Base-by-base conservation (phyloP, 1,140 invertebrate genomes). In the Proctacanthus coquilletti region DNA sequence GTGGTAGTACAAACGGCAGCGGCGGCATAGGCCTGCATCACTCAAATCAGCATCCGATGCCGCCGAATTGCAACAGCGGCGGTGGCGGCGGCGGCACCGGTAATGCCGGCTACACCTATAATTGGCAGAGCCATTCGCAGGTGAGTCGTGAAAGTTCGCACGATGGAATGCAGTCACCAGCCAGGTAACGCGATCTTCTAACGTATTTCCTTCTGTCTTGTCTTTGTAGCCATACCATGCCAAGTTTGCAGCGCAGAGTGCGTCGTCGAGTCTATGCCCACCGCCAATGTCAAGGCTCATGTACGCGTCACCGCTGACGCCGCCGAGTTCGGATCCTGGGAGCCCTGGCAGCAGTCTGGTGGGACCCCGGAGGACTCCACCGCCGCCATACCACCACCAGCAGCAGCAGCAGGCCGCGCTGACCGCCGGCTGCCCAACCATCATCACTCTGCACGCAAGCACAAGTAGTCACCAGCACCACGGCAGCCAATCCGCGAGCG, bases 281-380 rank as follows among this genome's bases (percentile, higher is more conserved):
- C 38, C 5, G 43, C 47, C 18, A 39, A 25, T 40, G 30, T 36
- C 49, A 39, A 63, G 73, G 44, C 64, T 79, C 31, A 77, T 80
- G 67, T 84, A 80, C 55, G 48, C 15, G 75, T 78, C 81, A 13
- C 82, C 81, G 9, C 59, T 84, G 38, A 85, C 82, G 29, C 82
- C 82, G 13, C 82, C 83, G 34, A 80, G 76, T 46, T 84, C 81
- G 4, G 82, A 86, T 51, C 81, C 82, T 14, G 80, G 81, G 21
- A 83, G 79, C 36, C 80, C 80, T 0, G 74, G 80, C 21, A 73
- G 49, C 40, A 54, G 52, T 4, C 53, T 56, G 52, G 52, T 55
- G 13, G 52, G 54, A 5, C 43, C 64, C 59, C 52, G 23, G 62
- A 46, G 32, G 60, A 52, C 44, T 56, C 65, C 42, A 37, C 60